phyloP scores from a whole-genome alignment of 2,888 invertebrate species.

The Entomobrya proxima region DNA sequence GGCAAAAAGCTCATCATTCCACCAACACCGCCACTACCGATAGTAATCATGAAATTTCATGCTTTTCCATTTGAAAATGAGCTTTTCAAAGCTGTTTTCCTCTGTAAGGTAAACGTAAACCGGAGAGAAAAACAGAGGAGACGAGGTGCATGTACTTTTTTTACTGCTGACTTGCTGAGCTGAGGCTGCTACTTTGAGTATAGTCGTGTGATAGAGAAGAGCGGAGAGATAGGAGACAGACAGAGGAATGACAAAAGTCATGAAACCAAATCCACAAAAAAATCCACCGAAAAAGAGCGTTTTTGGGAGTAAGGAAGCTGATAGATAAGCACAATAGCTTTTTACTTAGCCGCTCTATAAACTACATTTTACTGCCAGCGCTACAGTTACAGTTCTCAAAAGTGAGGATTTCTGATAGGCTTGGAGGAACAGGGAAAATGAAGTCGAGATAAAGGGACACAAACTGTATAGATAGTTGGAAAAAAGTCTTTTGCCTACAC shows the following conservation, averaged over 20 bases:
- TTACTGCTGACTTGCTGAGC: neutral
- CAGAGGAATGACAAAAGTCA: conserved; percentile 57
- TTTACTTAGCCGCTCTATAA: conserved; percentile 6
- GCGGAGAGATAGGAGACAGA: conserved; percentile 16
- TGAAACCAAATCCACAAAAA: conserved; percentile 60
- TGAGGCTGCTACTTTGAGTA: neutral
- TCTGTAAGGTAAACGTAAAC: neutral
- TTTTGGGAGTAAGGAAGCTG: conserved; percentile 10
- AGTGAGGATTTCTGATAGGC: too few relatives aligned
- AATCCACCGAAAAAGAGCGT: conserved; percentile 8
- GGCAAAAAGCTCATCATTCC: conserved; percentile 40
- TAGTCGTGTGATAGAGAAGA: conserved; percentile 22
- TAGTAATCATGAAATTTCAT: conserved; percentile 65
- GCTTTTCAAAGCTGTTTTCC: conserved; percentile 50
- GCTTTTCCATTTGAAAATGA: conserved; percentile 65
- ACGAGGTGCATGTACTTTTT: conserved; percentile 10
- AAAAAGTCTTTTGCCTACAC: too few relatives aligned
- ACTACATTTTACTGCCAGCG: neutral
- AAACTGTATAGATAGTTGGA: too few relatives aligned
- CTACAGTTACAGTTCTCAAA: conserved; percentile 14
- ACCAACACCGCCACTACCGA: conserved; percentile 27
- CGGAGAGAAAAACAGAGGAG: neutral
- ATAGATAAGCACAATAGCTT: conserved; percentile 22
- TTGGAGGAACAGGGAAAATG: too few relatives aligned
- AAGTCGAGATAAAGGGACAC: too few relatives aligned